Conservation (phyloP, 2,888 invertebrate species). For the Elysia crispata region DNA sequence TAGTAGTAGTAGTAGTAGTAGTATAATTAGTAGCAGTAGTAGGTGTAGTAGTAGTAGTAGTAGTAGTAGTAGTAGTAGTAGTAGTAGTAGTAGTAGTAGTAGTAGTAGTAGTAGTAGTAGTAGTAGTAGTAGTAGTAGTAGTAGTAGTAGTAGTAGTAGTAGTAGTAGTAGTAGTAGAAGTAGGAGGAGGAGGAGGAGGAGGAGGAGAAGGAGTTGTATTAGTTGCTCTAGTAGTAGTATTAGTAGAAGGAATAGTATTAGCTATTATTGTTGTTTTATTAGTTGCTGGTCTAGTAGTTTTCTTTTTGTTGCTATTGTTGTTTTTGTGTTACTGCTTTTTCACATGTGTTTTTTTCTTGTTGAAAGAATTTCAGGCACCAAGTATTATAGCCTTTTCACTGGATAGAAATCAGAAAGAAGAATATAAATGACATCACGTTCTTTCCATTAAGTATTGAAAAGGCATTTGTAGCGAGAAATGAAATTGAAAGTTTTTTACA, state of each 20-base stretch:
- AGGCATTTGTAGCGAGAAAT: no score
- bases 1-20: no score
- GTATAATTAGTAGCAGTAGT: conserved; percentile 46
- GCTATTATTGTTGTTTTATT: no score
- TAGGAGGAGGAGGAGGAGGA: conserved; percentile 1
- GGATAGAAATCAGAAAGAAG: no score
- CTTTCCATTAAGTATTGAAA: no score
- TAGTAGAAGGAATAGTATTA: conserved; percentile 10
- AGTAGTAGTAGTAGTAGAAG: conserved; percentile 31
- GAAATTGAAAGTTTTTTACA: no score
- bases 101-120: conserved; percentile 32
- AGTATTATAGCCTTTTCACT: no score
- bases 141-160: conserved; percentile 36
- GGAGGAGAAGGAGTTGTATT: conserved; percentile 2
- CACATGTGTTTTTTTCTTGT: no score
- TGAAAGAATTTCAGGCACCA: no score
- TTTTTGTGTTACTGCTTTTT: no score
- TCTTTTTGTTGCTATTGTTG: no score
- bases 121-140: conserved; percentile 30
- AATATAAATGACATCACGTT: no score
- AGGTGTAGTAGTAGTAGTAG: conserved; percentile 44
- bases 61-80: conserved; percentile 49
- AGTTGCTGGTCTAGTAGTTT: not conserved
- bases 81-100: conserved; percentile 46
- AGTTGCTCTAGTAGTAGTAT: conserved; percentile 14